These are phyloP conservation scores for Myiozetetes cayanensis DNA, from an alignment of 2,113 vertebrate genomes.

Conservation along the genomic window DNA sequence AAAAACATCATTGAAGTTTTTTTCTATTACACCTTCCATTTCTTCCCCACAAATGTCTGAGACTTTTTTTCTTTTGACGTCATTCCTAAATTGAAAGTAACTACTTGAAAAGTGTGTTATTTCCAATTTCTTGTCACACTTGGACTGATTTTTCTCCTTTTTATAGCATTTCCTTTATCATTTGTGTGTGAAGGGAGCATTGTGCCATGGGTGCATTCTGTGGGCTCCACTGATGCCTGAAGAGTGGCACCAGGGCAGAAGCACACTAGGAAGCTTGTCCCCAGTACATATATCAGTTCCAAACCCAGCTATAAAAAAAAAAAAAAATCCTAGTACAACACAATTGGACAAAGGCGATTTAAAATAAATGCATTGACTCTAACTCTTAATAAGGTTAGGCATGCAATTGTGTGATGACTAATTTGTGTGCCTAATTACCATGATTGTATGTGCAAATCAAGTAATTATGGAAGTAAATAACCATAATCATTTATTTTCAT, in stretches of 20 bases:
- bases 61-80: background rate
- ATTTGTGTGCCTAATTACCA: conserved; percentile 74
- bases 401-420: conserved; percentile 72
- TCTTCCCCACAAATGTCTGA: background rate
- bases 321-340: background rate
- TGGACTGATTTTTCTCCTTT: background rate
- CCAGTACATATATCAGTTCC: fast-evolving
- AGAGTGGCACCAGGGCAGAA: background rate
- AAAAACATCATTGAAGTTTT: background rate
- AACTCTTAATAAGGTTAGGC: conserved; percentile 71
- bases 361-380: conserved; percentile 63
- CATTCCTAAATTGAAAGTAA: background rate
- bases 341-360: conserved; percentile 47
- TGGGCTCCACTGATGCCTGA: background rate
- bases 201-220: background rate
- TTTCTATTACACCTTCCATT: background rate
- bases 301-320: background rate
- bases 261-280: background rate
- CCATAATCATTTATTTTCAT: conserved; percentile 73
- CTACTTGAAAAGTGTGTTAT: background rate
- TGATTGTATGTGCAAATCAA: conserved; percentile 73
- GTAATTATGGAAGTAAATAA: conserved; percentile 73
- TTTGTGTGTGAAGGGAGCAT: fast-evolving
- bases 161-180: background rate
- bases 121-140: background rate